These are phyloP conservation scores for Eucidaris tribuloides DNA, from an alignment of 35 echinoderm and acorn worm species.

Conservation along the genomic window DNA sequence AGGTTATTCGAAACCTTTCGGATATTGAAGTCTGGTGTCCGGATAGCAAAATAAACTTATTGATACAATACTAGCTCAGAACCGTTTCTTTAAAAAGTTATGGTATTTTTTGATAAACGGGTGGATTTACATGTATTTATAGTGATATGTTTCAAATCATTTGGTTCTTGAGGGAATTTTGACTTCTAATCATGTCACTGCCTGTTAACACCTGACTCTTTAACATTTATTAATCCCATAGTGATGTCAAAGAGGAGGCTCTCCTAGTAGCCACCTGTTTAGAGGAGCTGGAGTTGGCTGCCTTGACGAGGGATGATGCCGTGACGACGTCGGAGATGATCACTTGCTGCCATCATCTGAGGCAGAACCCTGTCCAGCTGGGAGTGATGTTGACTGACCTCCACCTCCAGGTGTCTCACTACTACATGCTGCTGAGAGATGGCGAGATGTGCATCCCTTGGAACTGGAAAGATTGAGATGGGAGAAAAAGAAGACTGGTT, in stretches of 20 bases:
- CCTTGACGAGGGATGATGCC: slow-evolving; percentile 29
- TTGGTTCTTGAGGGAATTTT: no score
- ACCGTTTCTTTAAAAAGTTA: no score
- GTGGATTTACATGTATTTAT: no score
- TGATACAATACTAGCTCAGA: no score
- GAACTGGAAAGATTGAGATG: slow-evolving; percentile 48
- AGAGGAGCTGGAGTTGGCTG: slow-evolving; percentile 24
- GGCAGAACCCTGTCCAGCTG: slow-evolving; percentile 20
- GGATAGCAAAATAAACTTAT: no score
- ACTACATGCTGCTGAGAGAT: slow-evolving; percentile 17
- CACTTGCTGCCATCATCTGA: slow-evolving; percentile 35
- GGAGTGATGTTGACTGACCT: neutral
- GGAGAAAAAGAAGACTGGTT: no score
- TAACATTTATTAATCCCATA: neutral
- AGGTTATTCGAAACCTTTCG: no score
- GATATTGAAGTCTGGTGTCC: no score
- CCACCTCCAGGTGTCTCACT: slow-evolving; percentile 17
- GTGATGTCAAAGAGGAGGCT: slow-evolving; percentile 15
- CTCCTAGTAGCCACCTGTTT: neutral
- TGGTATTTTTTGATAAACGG: no score
- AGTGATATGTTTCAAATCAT: no score
- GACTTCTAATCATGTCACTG: no score
- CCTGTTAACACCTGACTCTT: no score
- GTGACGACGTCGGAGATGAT: slow-evolving; percentile 52
- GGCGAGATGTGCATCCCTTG: slow-evolving; percentile 64